phyloP scores from a whole-genome alignment of 2,888 invertebrate species.

The Ceramica pisi region DNA sequence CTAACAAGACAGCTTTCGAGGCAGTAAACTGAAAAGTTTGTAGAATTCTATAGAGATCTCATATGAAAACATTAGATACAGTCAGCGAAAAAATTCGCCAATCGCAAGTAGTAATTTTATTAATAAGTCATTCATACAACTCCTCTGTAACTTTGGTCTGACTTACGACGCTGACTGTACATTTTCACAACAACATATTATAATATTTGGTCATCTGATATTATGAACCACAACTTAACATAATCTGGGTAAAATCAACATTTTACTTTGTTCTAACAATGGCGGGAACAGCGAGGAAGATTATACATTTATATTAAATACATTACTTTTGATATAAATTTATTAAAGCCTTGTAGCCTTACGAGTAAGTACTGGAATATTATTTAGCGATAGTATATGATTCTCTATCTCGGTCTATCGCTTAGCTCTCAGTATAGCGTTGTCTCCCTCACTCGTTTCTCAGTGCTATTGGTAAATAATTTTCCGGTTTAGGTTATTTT shows the following conservation, averaged over 20 bases:
- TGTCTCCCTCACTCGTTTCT: background rate
- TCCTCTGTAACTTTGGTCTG: background rate
- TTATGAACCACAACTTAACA: slow-evolving; percentile 8
- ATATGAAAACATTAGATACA: background rate
- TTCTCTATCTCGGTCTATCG: slow-evolving; percentile 1
- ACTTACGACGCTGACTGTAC: background rate
- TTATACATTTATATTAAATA: slow-evolving; percentile 21
- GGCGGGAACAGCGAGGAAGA: slow-evolving; percentile 22
- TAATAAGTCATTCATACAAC: background rate
- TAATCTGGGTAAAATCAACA: background rate
- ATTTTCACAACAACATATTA: background rate
- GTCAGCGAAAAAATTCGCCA: background rate
- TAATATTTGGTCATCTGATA: slow-evolving; percentile 7
- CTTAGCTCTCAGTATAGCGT: background rate
- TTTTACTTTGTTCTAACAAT: slow-evolving; percentile 5
- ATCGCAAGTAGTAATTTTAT: background rate
- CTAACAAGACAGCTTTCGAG: background rate
- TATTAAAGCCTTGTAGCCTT: slow-evolving; percentile 50
- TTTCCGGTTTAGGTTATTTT: slow-evolving; percentile 23
- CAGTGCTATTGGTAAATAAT: slow-evolving; percentile 15
- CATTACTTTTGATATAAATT: slow-evolving; percentile 32
- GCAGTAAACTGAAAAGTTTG: background rate
- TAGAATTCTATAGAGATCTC: background rate
- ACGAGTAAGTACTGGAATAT: slow-evolving; percentile 16
- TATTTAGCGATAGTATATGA: slow-evolving; percentile 19